Base-by-base conservation (phyloP, 1,140 invertebrate genomes). In the Gryllus bimaculatus region DNA sequence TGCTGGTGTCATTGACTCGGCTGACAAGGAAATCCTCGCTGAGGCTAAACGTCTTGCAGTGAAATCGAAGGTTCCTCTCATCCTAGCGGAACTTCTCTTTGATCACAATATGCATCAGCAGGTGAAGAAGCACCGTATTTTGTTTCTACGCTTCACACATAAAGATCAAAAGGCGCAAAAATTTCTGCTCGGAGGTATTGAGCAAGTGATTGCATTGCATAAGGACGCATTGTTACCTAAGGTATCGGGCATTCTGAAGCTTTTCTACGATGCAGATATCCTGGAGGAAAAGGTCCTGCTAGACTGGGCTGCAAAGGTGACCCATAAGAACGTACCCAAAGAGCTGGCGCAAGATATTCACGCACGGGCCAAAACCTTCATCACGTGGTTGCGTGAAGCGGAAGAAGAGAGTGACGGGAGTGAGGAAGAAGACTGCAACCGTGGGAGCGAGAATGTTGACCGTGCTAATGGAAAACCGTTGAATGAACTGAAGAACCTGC, bases 11-110 rank as follows among this genome's bases (percentile, higher is more conserved):
- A 84, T 95, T 80, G 89, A 91, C 39, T 87, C 88, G 80, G 88
- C 89, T 75, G 91, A 94, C 82, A 96, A 95, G 83, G 96, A 98
- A 82, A 86, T 99, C 54, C 83, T 97, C 18, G 89, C 92, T 77
- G 97, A 99, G 87, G 97, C 98, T 18, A 97, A 99, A 83, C 91
- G 97, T 81, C 88, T 99, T 81, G 98, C 99, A 82, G 93, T 99
- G 82, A 96, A 96, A 82, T 93, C 94, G 20, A 99, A 99, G 85
- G 95, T 96, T 54, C 92, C 96, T 8, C 87, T 99, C 79, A 92
- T 99, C 73, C 89, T 99, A 76, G 96, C 95, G 81, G 97, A 99
- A 86, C 86, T 99, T 75, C 88, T 99, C 6, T 96, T 99, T 83
- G 91, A 95, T 86, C 91, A 93, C 15, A 92, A 93, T 80, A 93